Evolutionary conservation across 2,113 vertebrate species (phyloP), one percentile per base, ranked within the genome.

Genomic region (Tachycineta bicolor): DNA sequence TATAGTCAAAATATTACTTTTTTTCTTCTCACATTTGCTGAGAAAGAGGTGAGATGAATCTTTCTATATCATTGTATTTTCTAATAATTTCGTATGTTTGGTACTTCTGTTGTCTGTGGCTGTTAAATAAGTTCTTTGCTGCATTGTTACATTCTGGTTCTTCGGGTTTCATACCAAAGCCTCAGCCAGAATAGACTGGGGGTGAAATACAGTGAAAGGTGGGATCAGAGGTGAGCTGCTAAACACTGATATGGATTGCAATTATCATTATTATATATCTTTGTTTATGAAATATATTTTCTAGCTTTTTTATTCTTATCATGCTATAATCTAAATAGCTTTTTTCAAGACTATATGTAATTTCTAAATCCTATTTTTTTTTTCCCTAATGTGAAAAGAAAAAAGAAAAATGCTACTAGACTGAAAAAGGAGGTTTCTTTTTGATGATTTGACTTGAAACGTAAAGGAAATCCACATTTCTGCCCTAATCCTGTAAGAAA

Each of bases 401-500:
- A 28, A 14, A 19, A 33, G n/a, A 65, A 56, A 65, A 62, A 44
- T 25, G 2, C 21, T 81, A 10, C 49, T 83, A 44, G 21, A 37
- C 43, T 83, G 28, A 50, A 81, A 91, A 87, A 53, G 8, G 26
- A 58, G 16, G 20, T 56, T 83, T 95, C 37, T 93, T 88, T 81
- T 68, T 86, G 83, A 78, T 87, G 64, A 71, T 24, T 81, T 41
- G 62, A 71, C 88, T 89, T 55, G 77, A 89, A 86, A 59, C 0
- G 1, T 74, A 44, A 63, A 81, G 75, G 41, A 90, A 94, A 68
- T 71, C 60, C 90, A 87, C 29, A 46, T 86, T 96, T 91, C 56
- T 83, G 63, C 25, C 63, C 60, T 83, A 93, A 90, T 95, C 78
- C 76, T 68, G 6, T 70, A 74, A 59, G 60, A 93, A 97, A 94